Percentiles rank a stretch among this genome's conserved stretches.
These are phyloP conservation scores for Bos indicus DNA, from an alignment of 2,113 vertebrate genomes.

Conservation along the genomic window DNA sequence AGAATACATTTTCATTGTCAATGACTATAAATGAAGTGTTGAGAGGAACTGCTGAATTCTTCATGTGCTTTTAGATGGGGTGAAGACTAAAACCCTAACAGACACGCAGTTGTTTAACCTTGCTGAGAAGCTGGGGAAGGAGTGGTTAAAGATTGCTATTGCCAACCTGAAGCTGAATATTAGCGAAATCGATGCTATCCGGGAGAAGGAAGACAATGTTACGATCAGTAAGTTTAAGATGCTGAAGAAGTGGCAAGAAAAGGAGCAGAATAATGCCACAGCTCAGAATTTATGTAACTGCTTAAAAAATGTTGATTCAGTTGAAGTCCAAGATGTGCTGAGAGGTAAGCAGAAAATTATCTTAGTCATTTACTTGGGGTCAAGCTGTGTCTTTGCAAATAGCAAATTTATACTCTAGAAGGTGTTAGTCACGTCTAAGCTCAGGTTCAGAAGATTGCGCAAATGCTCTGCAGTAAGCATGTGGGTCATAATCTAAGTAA, in stretches of 20 bases:
- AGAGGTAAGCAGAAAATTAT: slow-evolving; percentile 69
- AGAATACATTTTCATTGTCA: background rate
- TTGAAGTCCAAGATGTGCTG: slow-evolving; percentile 77
- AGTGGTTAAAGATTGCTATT: slow-evolving; percentile 85
- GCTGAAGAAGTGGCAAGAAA: slow-evolving; percentile 81
- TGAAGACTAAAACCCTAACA: slow-evolving; percentile 40
- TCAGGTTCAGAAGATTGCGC: background rate
- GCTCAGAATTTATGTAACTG: slow-evolving; percentile 64
- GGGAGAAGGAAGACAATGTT: slow-evolving; percentile 73
- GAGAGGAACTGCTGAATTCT: background rate
- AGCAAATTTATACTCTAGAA: background rate
- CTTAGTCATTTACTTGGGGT: background rate
- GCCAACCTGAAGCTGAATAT: slow-evolving; percentile 77
- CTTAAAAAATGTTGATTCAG: slow-evolving; percentile 71
- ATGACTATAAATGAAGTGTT: background rate
- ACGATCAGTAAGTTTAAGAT: slow-evolving; percentile 81
- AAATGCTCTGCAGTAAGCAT: background rate
- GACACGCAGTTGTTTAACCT: slow-evolving; percentile 83
- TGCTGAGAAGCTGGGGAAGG: slow-evolving; percentile 79
- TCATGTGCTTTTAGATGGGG: slow-evolving; percentile 71
- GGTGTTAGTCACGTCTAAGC: background rate
- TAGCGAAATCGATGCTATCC: slow-evolving; percentile 80
- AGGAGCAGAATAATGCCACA: slow-evolving; percentile 67
- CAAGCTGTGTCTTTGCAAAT: background rate
- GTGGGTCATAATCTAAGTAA: accelerated